Evolutionary conservation across 2,113 vertebrate genomes (phyloP).

Genomic region (Cyphomyrus discorhynchus): DNA sequence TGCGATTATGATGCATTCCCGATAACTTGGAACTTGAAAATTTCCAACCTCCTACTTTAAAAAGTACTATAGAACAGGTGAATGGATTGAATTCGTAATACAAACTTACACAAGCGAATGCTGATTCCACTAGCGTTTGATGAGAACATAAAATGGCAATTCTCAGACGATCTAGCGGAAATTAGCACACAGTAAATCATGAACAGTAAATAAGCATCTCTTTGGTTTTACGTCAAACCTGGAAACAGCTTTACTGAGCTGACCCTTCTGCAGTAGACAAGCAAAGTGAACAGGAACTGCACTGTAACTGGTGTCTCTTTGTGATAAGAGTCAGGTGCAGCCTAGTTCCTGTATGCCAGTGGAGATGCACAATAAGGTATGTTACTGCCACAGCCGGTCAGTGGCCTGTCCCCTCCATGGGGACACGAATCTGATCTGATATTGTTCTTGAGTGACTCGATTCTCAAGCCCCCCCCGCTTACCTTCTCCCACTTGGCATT

Average conservation of each 20-base stretch:
- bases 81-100: background rate
- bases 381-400: background rate
- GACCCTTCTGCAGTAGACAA: background rate
- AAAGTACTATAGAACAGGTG: background rate
- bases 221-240: too few relatives aligned
- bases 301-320: background rate
- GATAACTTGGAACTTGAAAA: background rate
- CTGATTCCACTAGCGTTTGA: too few relatives aligned
- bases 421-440: background rate
- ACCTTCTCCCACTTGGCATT: slow-evolving; percentile 97
- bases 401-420: background rate
- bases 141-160: too few relatives aligned
- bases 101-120: background rate
- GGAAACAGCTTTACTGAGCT: background rate
- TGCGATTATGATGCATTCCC: background rate
- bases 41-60: background rate
- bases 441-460: background rate
- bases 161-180: too few relatives aligned
- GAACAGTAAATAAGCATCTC: too few relatives aligned
- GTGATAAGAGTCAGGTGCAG: background rate
- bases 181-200: too few relatives aligned
- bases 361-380: background rate
- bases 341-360: background rate
- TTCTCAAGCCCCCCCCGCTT: slow-evolving; percentile 7
- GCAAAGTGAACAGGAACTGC: too few relatives aligned